phyloP scores from a whole-genome alignment of 2,113 vertebrate species.

The Sminthopsis crassicaudata region DNA sequence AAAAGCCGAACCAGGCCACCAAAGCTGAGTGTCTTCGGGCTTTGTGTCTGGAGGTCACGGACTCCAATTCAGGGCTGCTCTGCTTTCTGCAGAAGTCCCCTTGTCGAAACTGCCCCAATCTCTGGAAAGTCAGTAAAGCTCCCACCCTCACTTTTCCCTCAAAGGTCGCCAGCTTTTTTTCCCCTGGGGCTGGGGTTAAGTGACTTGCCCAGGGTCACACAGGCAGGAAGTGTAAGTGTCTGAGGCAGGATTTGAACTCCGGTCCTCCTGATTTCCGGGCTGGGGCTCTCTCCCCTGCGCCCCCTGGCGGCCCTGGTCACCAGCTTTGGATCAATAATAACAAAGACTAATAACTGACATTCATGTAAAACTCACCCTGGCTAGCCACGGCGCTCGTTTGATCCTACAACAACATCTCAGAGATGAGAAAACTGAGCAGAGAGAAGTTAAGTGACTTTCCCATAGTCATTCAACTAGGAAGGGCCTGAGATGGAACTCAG shows the following conservation, averaged over 20 bases:
- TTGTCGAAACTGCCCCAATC: neutral
- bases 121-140: neutral
- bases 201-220: no score
- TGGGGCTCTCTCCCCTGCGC: no score
- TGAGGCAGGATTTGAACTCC: no score
- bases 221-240: no score
- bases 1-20: neutral
- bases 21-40: neutral
- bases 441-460: neutral
- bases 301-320: no score
- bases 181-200: no score
- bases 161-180: neutral
- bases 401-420: neutral
- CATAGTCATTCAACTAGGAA: neutral
- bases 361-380: neutral
- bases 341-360: neutral
- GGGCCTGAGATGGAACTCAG: neutral
- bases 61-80: neutral
- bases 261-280: no score
- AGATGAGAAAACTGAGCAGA: neutral
- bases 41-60: neutral
- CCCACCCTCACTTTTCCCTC: no score
- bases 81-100: neutral
- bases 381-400: neutral
- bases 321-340: neutral